A percentile compares a stretch with the other conserved stretches of the same genome.
Evolutionary conservation across 2,797 vertebrate species (phyloP).

Genomic region (Miichthys miiuy): DNA sequence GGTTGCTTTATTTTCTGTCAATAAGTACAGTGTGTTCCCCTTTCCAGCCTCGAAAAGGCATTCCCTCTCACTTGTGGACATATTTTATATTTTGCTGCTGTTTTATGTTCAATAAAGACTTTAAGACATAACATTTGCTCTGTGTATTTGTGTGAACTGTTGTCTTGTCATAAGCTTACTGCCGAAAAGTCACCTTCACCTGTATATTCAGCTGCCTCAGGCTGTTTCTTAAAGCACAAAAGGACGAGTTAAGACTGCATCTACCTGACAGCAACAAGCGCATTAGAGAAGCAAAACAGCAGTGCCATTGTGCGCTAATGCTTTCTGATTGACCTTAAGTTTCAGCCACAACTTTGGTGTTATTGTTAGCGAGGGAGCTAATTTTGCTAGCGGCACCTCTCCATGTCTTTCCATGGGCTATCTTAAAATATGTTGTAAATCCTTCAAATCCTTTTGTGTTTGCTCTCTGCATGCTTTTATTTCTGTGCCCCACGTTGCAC

Average conservation of each 20-base stretch:
- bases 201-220: neutral
- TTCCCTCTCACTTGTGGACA: neutral
- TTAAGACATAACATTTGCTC: neutral
- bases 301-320: too few relatives aligned
- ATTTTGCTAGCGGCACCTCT: neutral
- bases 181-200: neutral
- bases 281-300: neutral
- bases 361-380: neutral
- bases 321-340: neutral
- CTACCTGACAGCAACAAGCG: neutral
- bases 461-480: too few relatives aligned
- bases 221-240: neutral
- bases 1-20: neutral
- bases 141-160: neutral
- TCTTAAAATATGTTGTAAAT: neutral
- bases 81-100: slow-evolving; percentile 28
- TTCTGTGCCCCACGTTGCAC: too few relatives aligned
- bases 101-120: slow-evolving; percentile 57
- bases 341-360: neutral
- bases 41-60: neutral
- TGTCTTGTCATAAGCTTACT: neutral
- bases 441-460: neutral
- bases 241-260: neutral
- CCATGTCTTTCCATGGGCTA: neutral
- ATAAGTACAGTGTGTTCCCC: slow-evolving; percentile 9